phyloP scores from a whole-genome alignment of 2,797 vertebrate genomes.

The Lates japonicus region DNA sequence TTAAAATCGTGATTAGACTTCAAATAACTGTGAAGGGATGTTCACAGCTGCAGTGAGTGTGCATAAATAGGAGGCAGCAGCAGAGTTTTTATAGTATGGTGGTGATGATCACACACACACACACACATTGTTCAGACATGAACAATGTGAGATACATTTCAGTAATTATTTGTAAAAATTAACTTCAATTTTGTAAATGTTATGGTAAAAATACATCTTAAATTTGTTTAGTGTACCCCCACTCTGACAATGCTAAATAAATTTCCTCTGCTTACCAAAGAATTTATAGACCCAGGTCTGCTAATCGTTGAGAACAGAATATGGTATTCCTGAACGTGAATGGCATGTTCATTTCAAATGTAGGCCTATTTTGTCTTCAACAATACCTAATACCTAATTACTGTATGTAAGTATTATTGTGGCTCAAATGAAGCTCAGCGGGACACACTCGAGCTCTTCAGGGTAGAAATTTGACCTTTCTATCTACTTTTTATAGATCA shows the following conservation, averaged over 20 bases:
- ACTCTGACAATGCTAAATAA: neutral
- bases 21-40: neutral
- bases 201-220: neutral
- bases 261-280: neutral
- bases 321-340: neutral
- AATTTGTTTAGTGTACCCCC: neutral
- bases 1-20: neutral
- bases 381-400: conserved; percentile 46
- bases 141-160: neutral
- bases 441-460: conserved; percentile 13
- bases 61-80: no score
- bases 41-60: neutral
- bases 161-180: neutral
- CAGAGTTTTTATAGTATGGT: no score
- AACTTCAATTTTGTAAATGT: neutral
- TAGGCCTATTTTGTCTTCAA: neutral
- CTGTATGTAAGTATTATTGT: conserved; percentile 14
- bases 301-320: neutral
- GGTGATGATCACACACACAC: no score
- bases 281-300: neutral
- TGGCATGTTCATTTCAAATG: conserved; percentile 14
- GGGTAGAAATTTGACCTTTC: conserved; percentile 43
- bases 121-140: no score
- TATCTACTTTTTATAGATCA: conserved; percentile 45
- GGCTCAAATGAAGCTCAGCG: conserved; percentile 17